Percentiles rank a stretch among this genome's conserved stretches.
phyloP scores from a whole-genome alignment of 2,113 vertebrate genomes.

The Seriola dumerili region DNA sequence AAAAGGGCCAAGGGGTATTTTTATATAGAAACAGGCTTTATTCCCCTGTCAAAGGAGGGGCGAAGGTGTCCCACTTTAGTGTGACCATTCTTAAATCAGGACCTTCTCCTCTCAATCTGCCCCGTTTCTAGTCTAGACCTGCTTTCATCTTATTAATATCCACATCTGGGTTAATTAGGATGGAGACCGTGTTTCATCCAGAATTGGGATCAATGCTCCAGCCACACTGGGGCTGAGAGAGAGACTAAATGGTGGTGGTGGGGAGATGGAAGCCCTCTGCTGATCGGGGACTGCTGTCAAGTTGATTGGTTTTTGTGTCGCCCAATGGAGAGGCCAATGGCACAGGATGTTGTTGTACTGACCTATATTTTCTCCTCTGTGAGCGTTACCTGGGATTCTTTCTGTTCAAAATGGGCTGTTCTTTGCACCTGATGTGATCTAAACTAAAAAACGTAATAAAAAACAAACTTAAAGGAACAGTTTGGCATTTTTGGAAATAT shows the following conservation, averaged over 20 bases:
- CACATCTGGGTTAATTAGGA: conserved; percentile 88
- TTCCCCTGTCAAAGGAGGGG: conserved; percentile 72
- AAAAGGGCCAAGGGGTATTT: conserved; percentile 76
- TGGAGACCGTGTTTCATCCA: conserved; percentile 77
- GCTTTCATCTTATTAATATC: conserved; percentile 86
- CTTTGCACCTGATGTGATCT: conserved; percentile 6
- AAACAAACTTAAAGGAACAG: not conserved
- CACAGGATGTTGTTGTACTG: not conserved
- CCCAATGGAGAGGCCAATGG: not conserved
- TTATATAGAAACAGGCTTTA: conserved; percentile 79
- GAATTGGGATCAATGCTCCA: conserved; percentile 74
- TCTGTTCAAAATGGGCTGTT: conserved; percentile 4
- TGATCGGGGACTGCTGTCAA: conserved; percentile 39
- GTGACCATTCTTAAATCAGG: conserved; percentile 80
- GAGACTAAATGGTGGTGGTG: conserved; percentile 12
- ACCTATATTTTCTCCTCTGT: conserved; percentile 45
- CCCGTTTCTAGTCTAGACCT: conserved; percentile 82
- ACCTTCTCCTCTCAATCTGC: conserved; percentile 74
- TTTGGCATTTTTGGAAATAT: not conserved
- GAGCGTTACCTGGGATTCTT: conserved; percentile 10
- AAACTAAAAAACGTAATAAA: not conserved
- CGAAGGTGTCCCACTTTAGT: conserved; percentile 82
- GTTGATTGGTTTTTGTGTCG: conserved; percentile 60
- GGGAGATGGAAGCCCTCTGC: conserved; percentile 39
- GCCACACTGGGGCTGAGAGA: conserved; percentile 55